Conservation (phyloP, 2,113 vertebrate species). For the Chaetodon auriga region DNA sequence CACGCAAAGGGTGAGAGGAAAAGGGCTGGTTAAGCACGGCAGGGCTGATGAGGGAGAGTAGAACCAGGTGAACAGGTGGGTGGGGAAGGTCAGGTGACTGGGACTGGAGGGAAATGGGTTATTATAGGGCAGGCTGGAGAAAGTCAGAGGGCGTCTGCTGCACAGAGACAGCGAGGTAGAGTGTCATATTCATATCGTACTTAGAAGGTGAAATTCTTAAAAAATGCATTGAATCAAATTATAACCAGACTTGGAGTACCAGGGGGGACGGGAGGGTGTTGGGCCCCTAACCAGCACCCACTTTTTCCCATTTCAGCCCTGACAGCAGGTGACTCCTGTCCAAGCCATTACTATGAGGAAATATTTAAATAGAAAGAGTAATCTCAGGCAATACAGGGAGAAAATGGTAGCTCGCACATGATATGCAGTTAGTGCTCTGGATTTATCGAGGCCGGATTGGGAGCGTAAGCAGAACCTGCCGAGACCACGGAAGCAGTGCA, state of each 20-base stretch:
- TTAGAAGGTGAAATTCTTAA: not conserved
- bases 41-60: too few species aligned
- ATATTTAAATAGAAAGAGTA: not conserved
- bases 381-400: not conserved
- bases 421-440: not conserved
- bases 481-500: not conserved
- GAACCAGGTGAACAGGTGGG: too few species aligned
- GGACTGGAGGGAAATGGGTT: too few species aligned
- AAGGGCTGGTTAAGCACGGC: too few species aligned
- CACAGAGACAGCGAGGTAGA: too few species aligned
- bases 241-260: not conserved
- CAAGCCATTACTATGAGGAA: not conserved
- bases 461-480: constrained; percentile 23
- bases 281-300: not conserved
- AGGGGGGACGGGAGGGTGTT: not conserved
- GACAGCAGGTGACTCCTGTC: not conserved
- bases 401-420: not conserved
- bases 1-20: too few species aligned
- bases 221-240: not conserved
- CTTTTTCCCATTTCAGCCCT: not conserved
- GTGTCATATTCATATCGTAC: not conserved
- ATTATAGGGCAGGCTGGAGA: too few species aligned
- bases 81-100: too few species aligned
- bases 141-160: too few species aligned
- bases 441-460: constrained; percentile 8